Evolutionary conservation across 2,797 vertebrate species (phyloP), one percentile per base, ranked within the genome.

Genomic region (Hirundo rustica): DNA sequence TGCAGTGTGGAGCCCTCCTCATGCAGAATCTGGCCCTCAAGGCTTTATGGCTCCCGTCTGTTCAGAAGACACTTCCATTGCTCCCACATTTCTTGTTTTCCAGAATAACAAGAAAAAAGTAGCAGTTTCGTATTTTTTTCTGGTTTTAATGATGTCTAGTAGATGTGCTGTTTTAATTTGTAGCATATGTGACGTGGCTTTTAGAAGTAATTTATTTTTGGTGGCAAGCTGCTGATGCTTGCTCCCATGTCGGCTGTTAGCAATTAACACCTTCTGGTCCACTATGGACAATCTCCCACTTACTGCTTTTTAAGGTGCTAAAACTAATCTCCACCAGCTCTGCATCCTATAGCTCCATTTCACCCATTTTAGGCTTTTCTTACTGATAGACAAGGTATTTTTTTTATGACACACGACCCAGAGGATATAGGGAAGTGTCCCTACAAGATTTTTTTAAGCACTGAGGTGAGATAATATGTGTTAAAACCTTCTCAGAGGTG

Each of bases 191-290:
- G 62, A 87, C 7, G 1, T 73, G 55, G 70, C 79, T 90, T 93
- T 96, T 85, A 91, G 70, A 93, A 88, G 66, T 64, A 72, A 91
- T 93, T 86, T 92, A 86, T 90, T 95, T 96, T 64, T 79, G 70
- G 66, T 78, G 80, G 55, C 83, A 90, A 94, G 91, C 60, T 91
- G 92, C 60, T 90, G 82, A 44, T 81, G 45, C 83, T 72, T 91
- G 73, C 55, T 88, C 36, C 76, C 76, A 8, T 66, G 58, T 79
- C 89, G 89, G 89, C 76, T 94, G 55, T 72, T 57, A 75, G 73
- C 72, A 96, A 96, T 97, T 96, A 96, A 81, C 92, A 90, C 92
- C 87, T 94, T 92, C 87, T 94, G 85, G 85, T 76, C 70, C 89
- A 86, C 85, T 53, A 48, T 18, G 79, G 79, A 89, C 76, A 73